phyloP scores from a whole-genome alignment of 2,797 vertebrate genomes.

The Coracias cyanogaster region DNA sequence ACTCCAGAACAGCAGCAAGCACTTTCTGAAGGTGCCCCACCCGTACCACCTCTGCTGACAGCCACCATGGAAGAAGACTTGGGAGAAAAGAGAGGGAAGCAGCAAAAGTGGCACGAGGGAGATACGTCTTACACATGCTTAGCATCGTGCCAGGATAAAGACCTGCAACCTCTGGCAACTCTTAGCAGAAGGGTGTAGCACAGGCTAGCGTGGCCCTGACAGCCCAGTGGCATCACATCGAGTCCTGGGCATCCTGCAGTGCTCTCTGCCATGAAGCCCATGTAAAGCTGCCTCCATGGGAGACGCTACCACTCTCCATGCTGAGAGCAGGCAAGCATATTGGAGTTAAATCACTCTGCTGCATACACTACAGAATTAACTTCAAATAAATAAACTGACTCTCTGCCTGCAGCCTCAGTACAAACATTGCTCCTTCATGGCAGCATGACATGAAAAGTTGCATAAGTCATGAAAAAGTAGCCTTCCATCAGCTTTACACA shows the following conservation, averaged over 20 bases:
- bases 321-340: neutral
- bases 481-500: neutral
- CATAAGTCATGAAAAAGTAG: neutral
- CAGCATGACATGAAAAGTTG: neutral
- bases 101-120: neutral
- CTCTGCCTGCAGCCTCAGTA: neutral
- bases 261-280: neutral
- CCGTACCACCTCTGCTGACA: neutral
- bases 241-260: rapidly evolving
- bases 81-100: neutral
- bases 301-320: rapidly evolving
- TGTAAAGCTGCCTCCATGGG: neutral
- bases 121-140: rapidly evolving
- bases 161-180: neutral
- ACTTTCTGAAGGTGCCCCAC: neutral
- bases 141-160: neutral
- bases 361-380: neutral
- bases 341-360: neutral
- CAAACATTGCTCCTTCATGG: neutral
- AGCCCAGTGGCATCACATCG: rapidly evolving
- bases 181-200: neutral
- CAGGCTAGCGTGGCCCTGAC: neutral
- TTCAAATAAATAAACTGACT: neutral
- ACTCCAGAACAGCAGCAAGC: neutral
- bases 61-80: neutral